Percentiles rank a stretch among this genome's conserved stretches.
Conservation (phyloP, 2,888 invertebrate genomes). For the Chydorus sphaericus region DNA sequence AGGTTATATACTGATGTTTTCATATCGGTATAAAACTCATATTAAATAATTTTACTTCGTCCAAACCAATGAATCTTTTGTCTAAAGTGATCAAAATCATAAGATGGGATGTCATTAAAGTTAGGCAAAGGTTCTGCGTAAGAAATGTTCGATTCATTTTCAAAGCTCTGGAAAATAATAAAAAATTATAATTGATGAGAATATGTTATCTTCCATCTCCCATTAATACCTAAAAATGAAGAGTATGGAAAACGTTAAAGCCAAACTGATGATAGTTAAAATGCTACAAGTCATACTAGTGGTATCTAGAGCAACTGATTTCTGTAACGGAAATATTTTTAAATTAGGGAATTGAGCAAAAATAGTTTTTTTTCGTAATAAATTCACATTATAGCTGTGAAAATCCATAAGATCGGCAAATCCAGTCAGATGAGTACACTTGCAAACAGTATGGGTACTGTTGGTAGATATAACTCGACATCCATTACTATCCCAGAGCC, state of each 20-base stretch:
- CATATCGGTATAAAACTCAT: too few species aligned
- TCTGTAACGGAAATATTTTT: slow-evolving; percentile 19
- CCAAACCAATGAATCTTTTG: slow-evolving; percentile 17
- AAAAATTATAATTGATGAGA: too few species aligned
- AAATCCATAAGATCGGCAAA: slow-evolving; percentile 31
- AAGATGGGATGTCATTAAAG: slow-evolving; percentile 34
- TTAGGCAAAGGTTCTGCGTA: slow-evolving; percentile 37
- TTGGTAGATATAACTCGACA: slow-evolving; percentile 24
- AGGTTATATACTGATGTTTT: too few species aligned
- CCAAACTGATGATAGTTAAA: slow-evolving; percentile 17
- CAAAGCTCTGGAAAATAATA: background rate
- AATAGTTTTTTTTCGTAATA: background rate
- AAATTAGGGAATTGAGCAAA: background rate
- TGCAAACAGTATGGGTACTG: slow-evolving; percentile 27
- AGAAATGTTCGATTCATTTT: slow-evolving; percentile 34
- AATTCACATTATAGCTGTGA: too few species aligned
- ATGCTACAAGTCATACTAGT: slow-evolving; percentile 21
- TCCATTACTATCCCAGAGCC: slow-evolving; percentile 22
- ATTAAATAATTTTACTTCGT: slow-evolving; percentile 18
- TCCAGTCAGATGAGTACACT: slow-evolving; percentile 29
- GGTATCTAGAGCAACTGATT: slow-evolving; percentile 21
- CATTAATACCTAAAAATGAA: slow-evolving; percentile 26
- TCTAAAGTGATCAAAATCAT: slow-evolving; percentile 30
- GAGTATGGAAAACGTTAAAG: slow-evolving; percentile 23
- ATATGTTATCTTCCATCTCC: too few species aligned